A percentile compares a stretch with the other conserved stretches of the same genome.
Evolutionary conservation across 2,888 invertebrate species (phyloP).

Genomic region (Lasioglossum pauxillum): DNA sequence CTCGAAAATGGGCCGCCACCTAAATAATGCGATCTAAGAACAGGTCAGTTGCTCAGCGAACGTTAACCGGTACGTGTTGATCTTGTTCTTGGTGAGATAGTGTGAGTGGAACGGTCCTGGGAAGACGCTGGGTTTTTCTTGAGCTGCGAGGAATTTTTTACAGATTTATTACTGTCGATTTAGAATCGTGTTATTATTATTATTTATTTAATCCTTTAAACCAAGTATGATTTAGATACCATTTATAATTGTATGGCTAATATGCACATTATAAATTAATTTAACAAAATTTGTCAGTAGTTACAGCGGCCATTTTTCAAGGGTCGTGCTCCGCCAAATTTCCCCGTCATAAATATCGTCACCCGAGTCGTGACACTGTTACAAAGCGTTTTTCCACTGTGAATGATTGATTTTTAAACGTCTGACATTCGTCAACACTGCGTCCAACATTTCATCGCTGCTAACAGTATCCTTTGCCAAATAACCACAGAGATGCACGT

Average conservation of each 20-base stretch:
- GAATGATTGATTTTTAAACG: not conserved
- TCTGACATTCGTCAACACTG: not conserved
- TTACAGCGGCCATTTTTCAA: not conserved
- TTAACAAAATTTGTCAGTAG: not conserved
- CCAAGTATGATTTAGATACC: too few relatives aligned
- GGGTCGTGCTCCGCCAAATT: not conserved
- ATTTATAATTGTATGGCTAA: not conserved
- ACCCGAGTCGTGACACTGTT: not conserved
- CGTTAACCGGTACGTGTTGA: constrained; percentile 4
- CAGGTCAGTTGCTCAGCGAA: not conserved
- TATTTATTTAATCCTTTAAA: too few relatives aligned
- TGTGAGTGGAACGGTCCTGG: not conserved
- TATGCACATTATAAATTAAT: not conserved
- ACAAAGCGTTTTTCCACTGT: not conserved
- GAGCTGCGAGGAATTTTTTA: not conserved
- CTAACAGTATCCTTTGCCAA: not conserved
- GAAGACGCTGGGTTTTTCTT: not conserved
- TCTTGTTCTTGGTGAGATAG: not conserved
- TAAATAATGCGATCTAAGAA: not conserved
- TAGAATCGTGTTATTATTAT: not conserved
- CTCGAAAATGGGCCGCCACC: not conserved
- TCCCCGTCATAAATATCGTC: not conserved
- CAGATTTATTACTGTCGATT: not conserved
- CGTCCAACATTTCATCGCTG: not conserved
- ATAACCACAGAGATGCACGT: not conserved